Evolutionary conservation across 2,113 vertebrate genomes (phyloP), one percentile per base, ranked within the genome.

Genomic region (Cariama cristata): DNA sequence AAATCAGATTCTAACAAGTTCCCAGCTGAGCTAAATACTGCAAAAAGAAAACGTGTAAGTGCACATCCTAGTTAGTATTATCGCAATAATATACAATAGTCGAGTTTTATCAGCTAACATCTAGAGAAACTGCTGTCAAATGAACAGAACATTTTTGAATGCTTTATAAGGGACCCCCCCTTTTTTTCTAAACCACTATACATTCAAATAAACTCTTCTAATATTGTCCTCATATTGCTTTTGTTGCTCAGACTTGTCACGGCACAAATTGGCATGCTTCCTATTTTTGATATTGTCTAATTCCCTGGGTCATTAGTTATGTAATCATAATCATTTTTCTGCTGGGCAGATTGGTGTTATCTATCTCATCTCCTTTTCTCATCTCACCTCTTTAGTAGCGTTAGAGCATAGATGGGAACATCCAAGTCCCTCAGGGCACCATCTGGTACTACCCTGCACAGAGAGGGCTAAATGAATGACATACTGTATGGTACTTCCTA

Each of bases 251-350:
- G 96, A 95, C 33, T 12, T 90, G 95, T 89, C 96, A 80, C 44
- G 52, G 90, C 77, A 84, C 79, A 92, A 95, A 84, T 45, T 97
- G 94, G 94, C 94, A 88, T 17, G 38, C 84, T 94, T 97, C 93
- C 90, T 97, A 26, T 74, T 94, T 97, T 64, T 97, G 97, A 97
- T 97, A 97, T 98, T 69, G 85, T 92, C 96, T 97, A 97, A 97
- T 97, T 97, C 97, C 97, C 98, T 97, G 97, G 97, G 95, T 98
- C 98, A 97, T 98, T 98, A 98, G 96, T 97, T 98, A 90, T 89
- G 79, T 97, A 98, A 98, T 96, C 97, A 93, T 97, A 94, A 98
- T 98, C 83, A 97, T 98, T 98, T 97, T 97, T 98, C 96, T 95
- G 94, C 97, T 95, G 94, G 96, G 96, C 96, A 97, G 96, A 98